Base-by-base conservation (phyloP, 2,113 vertebrate species). In the Grammomys surdaster region DNA sequence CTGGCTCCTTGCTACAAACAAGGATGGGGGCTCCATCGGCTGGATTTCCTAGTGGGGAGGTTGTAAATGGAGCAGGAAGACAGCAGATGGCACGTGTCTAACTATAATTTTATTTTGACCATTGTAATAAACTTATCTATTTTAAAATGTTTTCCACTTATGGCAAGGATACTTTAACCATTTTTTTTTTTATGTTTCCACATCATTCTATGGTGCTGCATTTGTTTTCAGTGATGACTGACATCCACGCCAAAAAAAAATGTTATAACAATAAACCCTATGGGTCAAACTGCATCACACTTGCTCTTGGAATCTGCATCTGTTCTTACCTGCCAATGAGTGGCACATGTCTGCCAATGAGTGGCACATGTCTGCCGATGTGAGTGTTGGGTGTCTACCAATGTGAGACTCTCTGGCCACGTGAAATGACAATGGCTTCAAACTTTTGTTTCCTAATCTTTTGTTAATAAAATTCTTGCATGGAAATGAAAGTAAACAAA, bases 101-200 rank as follows among this genome's bases (percentile, higher is more conserved):
- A 56, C 13, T 22, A 89, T 48, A 69, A 65, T 88, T 90, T 51
- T 36, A 81, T 73, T 90, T 70, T 78, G 40, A 72, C 48, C 9
- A 92, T 73, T 76, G 69, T 69, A 77, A 22, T 67, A 36, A 81
- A 82, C 54, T 9, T 75, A 81, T 3, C 17, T 1, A 77, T 56
- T 82, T 36, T 36, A 85, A 97, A 90, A 75, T 56, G 73, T 33
- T 92, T 95, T 76, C 69, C 36, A 88, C 88, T 36, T 70, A 36
- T 70, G 48, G 85, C 31, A 58, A 60, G 33, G 48, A 63, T 77
- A 5, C 48, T 95, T 89, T 67, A 84, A 51, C 24, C 0, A 19
- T 90, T 33, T 8, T 70, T 90, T 12, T 33, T 20, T 86, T 33
- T 82, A n/a, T 60, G 81, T 51, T 89, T 92, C 92, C 43, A 75